phyloP scores from a whole-genome alignment of 1,140 invertebrate species.

The Nephotettix cincticeps region DNA sequence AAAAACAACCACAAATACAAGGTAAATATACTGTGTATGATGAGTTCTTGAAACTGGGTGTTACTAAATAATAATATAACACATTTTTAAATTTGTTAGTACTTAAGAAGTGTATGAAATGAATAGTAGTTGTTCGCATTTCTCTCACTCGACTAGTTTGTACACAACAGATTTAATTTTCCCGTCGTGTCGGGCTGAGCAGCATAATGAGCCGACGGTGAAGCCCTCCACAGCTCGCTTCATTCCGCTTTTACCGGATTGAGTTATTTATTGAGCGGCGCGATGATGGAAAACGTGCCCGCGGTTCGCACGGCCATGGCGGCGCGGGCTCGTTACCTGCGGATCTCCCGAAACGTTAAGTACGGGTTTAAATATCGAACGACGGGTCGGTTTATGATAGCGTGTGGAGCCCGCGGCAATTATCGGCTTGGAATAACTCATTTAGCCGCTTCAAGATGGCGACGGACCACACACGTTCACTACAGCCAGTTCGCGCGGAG shows the following conservation, averaged over 20 bases:
- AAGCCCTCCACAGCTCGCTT: too few species aligned
- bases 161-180: too few species aligned
- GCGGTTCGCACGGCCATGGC: not conserved
- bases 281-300: slow-evolving; percentile 18
- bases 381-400: slow-evolving; percentile 11
- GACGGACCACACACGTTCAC: slow-evolving; percentile 10
- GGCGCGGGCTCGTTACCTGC: not conserved
- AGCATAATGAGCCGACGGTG: too few species aligned
- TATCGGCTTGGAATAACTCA: slow-evolving; percentile 19
- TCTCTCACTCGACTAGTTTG: too few species aligned
- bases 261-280: slow-evolving; percentile 19
- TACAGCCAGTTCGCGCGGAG: not conserved
- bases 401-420: slow-evolving; percentile 14
- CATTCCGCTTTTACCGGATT: slow-evolving; percentile 16
- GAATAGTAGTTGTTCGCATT: too few species aligned
- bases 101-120: too few species aligned
- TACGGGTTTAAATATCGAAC: slow-evolving; percentile 1
- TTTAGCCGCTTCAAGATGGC: slow-evolving; percentile 15
- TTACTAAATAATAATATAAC: too few species aligned
- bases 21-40: too few species aligned
- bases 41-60: too few species aligned
- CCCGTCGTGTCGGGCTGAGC: too few species aligned
- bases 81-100: too few species aligned
- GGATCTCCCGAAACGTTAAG: not conserved
- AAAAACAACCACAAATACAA: too few species aligned